These are phyloP conservation scores for Glomeris maerens DNA, from an alignment of 1,140 invertebrate genomes.

Conservation along the genomic window DNA sequence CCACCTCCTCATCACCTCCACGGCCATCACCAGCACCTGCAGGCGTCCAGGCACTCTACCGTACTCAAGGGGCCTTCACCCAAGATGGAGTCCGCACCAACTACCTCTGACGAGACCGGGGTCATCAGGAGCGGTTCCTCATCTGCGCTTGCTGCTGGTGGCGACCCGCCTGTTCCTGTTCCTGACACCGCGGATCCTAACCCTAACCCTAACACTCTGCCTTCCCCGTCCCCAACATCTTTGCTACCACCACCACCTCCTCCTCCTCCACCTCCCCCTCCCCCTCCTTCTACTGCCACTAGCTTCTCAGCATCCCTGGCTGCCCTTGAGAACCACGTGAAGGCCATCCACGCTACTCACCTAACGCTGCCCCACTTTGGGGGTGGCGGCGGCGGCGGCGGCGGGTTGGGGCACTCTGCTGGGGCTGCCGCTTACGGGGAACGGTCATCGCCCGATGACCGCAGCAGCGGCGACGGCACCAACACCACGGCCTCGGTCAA, in stretches of 20 bases:
- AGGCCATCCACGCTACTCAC: constrained; percentile 26
- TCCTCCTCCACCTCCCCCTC: background rate
- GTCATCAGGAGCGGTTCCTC: constrained; percentile 10
- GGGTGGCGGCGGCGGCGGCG: background rate
- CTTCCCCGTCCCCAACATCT: background rate
- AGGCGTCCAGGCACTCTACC: too few species aligned
- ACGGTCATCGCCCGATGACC: background rate
- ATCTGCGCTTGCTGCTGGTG: background rate
- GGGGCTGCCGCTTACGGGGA: constrained; percentile 1
- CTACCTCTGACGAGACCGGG: constrained; percentile 3
- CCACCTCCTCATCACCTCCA: constrained; percentile 40
- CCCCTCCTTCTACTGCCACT: background rate
- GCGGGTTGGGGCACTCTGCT: background rate
- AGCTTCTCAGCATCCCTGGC: constrained; percentile 56
- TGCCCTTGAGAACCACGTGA: constrained; percentile 52
- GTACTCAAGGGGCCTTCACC: constrained; percentile 15
- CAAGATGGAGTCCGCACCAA: too few species aligned
- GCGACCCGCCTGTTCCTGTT: background rate
- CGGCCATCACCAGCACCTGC: constrained; percentile 23
- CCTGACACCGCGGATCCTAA: background rate
- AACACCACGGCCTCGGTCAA: too few species aligned
- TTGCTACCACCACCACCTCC: background rate
- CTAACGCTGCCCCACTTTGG: background rate
- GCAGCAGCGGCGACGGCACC: background rate
- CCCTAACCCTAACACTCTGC: background rate